A percentile compares a stretch with the other conserved stretches of the same genome.
phyloP scores from a whole-genome alignment of 2,797 vertebrate species.

The Xyrichtys novacula region DNA sequence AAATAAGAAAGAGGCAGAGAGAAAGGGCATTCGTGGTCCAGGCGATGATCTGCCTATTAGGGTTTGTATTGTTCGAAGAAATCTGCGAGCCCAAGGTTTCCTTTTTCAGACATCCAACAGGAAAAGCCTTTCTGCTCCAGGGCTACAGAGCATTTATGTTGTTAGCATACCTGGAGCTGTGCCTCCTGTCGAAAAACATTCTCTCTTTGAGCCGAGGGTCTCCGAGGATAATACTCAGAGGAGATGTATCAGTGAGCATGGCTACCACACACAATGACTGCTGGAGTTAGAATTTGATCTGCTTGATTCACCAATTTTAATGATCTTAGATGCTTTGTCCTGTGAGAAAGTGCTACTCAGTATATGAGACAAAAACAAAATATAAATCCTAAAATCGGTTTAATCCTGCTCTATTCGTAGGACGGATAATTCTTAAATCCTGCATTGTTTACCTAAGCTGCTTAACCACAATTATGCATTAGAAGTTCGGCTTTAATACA shows the following conservation, averaged over 20 bases:
- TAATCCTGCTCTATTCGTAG: background rate
- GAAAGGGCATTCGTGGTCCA: slow-evolving; percentile 57
- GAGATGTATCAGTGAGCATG: slow-evolving; percentile 11
- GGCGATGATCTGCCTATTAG: slow-evolving; percentile 63
- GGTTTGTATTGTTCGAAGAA: slow-evolving; percentile 62
- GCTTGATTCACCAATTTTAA: background rate
- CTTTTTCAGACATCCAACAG: slow-evolving; percentile 56
- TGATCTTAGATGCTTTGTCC: slow-evolving; percentile 1
- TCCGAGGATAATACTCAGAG: slow-evolving; percentile 30
- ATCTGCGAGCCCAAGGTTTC: slow-evolving; percentile 64
- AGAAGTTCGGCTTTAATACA: background rate
- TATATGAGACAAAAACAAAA: slow-evolving; percentile 1
- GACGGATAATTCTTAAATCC: background rate
- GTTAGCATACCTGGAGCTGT: slow-evolving; percentile 74
- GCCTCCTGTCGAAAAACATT: slow-evolving; percentile 51
- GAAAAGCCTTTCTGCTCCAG: slow-evolving; percentile 60
- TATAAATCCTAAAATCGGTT: background rate
- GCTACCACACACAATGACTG: slow-evolving; percentile 17
- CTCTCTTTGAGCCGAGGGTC: slow-evolving; percentile 41
- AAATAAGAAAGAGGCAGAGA: slow-evolving; percentile 60
- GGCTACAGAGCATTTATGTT: slow-evolving; percentile 69
- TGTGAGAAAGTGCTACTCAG: background rate
- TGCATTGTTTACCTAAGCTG: slow-evolving; percentile 11
- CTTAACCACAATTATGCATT: slow-evolving; percentile 1
- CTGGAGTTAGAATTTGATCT: slow-evolving; percentile 10